These are phyloP conservation scores for Panthera leo DNA, from an alignment of 2,113 vertebrate genomes.

Conservation along the genomic window DNA sequence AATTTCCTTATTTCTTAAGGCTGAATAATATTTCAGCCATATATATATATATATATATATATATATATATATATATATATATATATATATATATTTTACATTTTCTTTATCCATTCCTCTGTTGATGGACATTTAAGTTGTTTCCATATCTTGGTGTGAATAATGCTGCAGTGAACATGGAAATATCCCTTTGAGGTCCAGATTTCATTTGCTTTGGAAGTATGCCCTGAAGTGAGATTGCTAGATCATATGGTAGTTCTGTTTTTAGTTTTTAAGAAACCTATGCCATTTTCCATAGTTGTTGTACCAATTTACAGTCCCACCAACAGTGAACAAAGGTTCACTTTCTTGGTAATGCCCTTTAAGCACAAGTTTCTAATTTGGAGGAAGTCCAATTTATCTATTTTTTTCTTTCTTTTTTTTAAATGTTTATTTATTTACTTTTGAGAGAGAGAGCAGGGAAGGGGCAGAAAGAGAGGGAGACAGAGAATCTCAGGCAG, in stretches of 20 bases:
- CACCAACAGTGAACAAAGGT: neutral
- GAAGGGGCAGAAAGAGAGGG: too few species aligned
- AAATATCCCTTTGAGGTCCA: neutral
- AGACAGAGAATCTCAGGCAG: too few species aligned
- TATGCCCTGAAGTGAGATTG: neutral
- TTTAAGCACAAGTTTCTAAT: constrained; percentile 3
- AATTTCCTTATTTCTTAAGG: neutral
- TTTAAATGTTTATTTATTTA: too few species aligned
- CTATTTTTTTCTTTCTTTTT: neutral
- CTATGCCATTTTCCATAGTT: neutral
- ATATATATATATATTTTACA: neutral
- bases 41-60: too few species aligned
- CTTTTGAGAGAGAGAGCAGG: too few species aligned
- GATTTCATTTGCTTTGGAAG: neutral
- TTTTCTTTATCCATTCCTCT: neutral
- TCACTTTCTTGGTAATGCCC: neutral
- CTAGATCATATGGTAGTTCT: neutral
- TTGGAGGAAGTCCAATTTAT: neutral
- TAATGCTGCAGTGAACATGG: neutral
- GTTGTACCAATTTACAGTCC: neutral
- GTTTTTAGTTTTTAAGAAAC: neutral
- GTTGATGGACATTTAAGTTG: neutral
- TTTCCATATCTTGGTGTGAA: neutral
- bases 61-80: too few species aligned
- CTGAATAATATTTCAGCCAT: neutral